Conservation (phyloP, 2,797 vertebrate genomes). For the Acipenser oxyrinchus region DNA sequence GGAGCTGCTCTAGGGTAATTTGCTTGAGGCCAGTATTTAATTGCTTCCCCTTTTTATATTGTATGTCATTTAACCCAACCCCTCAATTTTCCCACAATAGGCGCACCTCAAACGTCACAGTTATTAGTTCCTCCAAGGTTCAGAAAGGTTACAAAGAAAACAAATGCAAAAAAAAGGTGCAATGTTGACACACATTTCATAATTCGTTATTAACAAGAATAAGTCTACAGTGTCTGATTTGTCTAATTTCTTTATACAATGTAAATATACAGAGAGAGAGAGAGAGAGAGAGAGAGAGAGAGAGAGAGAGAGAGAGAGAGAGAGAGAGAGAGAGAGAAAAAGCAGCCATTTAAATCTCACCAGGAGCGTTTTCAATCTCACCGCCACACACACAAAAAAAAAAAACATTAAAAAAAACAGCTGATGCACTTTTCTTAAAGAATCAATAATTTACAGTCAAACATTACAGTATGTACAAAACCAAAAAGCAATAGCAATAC, state of each 20-base stretch:
- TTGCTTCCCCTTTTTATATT: conserved; percentile 23
- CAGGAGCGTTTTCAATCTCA: conserved; percentile 33
- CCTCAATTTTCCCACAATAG: conserved; percentile 23
- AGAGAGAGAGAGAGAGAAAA: conserved; percentile 28
- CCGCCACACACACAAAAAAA: conserved; percentile 36
- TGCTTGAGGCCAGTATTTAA: conserved; percentile 36
- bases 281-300: conserved; percentile 8
- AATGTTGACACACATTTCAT: conserved; percentile 29
- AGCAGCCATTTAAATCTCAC: conserved; percentile 22
- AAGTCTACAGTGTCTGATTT: conserved; percentile 33
- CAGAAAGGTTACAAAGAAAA: conserved; percentile 28
- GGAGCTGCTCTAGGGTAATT: conserved; percentile 64
- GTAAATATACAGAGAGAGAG: conserved; percentile 33
- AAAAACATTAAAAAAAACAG: conserved; percentile 46
- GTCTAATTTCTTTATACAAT: conserved; percentile 38
- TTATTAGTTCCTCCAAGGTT: conserved; percentile 20
- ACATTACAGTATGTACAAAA: conserved; percentile 74
- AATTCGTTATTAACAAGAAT: conserved; percentile 22
- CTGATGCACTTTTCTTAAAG: conserved; percentile 16
- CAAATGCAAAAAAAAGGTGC: conserved; percentile 27
- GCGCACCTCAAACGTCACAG: conserved; percentile 32
- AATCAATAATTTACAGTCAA: conserved; percentile 66
- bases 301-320: conserved; percentile 30
- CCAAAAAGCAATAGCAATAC: conserved; percentile 33
- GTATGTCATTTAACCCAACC: conserved; percentile 3